Conservation (phyloP, 92 coral and sea anemone species). For the Phenganax marumi region DNA sequence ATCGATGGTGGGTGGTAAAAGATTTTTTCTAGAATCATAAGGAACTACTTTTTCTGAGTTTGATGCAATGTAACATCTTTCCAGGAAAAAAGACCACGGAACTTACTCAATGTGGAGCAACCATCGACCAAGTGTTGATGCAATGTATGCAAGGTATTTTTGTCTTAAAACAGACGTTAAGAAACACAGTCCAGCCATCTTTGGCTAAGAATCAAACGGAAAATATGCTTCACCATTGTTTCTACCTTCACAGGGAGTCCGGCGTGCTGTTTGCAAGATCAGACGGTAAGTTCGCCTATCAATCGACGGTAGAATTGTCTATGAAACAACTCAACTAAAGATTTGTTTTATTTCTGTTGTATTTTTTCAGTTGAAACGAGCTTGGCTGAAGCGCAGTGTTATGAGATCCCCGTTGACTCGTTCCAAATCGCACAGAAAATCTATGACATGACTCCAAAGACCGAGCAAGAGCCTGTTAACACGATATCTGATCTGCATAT, state of each 20-base stretch:
- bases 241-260: constrained; percentile 30
- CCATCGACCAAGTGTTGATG: constrained; percentile 36
- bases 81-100: constrained; percentile 42
- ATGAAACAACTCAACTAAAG: neutral
- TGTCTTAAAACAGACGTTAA: neutral
- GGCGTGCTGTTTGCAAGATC: constrained; percentile 37
- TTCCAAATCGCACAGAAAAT: constrained; percentile 61
- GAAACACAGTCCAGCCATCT: neutral
- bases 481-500: neutral
- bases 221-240: neutral
- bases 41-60: neutral
- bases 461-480: neutral
- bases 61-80: neutral
- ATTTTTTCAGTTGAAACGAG: constrained; percentile 47
- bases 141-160: constrained; percentile 34
- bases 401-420: constrained; percentile 93
- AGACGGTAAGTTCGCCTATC: constrained; percentile 16
- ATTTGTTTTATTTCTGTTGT: neutral
- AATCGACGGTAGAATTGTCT: neutral
- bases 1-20: constrained; percentile 23
- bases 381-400: constrained; percentile 74
- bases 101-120: constrained; percentile 40
- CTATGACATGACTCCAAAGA: constrained; percentile 4
- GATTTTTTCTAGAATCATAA: neutral
- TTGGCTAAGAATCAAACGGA: neutral